A percentile compares a stretch with the other conserved stretches of the same genome.
These are phyloP conservation scores for Brachyptera risi DNA, from an alignment of 2,888 invertebrate species.

Conservation along the genomic window DNA sequence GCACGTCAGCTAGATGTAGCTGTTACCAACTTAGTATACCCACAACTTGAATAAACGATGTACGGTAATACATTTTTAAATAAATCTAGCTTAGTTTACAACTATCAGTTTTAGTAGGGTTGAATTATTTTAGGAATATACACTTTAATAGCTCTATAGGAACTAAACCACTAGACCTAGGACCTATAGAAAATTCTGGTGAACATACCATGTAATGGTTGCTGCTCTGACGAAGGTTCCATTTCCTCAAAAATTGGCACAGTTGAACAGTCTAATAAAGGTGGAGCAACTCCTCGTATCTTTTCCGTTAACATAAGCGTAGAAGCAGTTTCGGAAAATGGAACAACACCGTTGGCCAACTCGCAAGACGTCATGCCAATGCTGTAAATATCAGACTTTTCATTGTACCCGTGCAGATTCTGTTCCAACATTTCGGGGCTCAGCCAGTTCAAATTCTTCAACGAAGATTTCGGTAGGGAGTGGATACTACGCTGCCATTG, in stretches of 20 bases:
- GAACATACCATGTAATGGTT: not conserved
- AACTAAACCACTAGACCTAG: no score
- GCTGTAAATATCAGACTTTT: constrained; percentile 88
- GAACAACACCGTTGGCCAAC: constrained; percentile 83
- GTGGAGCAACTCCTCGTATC: constrained; percentile 68
- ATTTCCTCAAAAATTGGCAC: constrained; percentile 24
- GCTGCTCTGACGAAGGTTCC: constrained; percentile 33
- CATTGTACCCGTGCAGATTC: constrained; percentile 83
- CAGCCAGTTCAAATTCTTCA: constrained; percentile 78
- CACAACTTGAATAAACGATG: no score
- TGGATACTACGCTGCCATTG: constrained; percentile 64
- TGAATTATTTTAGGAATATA: no score
- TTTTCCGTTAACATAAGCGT: constrained; percentile 91
- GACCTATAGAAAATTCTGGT: no score
- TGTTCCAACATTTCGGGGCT: constrained; percentile 88
- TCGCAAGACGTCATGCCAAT: constrained; percentile 85
- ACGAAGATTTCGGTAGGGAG: constrained; percentile 67
- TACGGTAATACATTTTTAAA: no score
- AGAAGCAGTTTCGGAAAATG: constrained; percentile 79
- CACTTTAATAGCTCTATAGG: no score
- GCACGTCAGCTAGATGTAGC: no score
- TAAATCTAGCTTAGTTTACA: no score
- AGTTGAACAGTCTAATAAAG: constrained; percentile 68
- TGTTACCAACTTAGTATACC: no score
- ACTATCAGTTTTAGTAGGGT: no score